phyloP scores from a whole-genome alignment of 2,888 invertebrate species.

The Anthrax anthrax region DNA sequence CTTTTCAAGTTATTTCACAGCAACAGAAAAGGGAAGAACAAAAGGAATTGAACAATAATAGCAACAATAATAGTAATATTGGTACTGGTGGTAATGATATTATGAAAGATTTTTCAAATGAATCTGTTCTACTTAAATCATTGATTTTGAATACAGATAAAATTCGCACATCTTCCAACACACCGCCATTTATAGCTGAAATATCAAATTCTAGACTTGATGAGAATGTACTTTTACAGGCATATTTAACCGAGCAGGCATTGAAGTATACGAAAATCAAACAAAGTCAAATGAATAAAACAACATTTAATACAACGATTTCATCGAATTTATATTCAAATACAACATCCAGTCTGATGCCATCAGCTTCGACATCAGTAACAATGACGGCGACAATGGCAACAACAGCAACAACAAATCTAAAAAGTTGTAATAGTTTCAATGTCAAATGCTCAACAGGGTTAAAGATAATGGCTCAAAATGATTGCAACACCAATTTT shows the following conservation, averaged over 20 bases:
- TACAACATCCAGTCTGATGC: too few species aligned
- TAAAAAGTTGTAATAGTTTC: too few species aligned
- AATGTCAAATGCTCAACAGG: too few species aligned
- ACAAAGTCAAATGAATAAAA: slow-evolving; percentile 40
- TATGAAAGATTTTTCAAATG: slow-evolving; percentile 18
- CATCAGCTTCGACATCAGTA: too few species aligned
- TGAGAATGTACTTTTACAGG: slow-evolving; percentile 53
- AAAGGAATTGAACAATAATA: too few species aligned
- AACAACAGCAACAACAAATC: too few species aligned
- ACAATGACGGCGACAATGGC: too few species aligned
- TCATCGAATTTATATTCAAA: too few species aligned
- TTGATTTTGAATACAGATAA: slow-evolving; percentile 32
- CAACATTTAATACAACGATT: too few species aligned
- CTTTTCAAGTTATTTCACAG: slow-evolving; percentile 7
- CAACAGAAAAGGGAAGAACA: slow-evolving; percentile 1
- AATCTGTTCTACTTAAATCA: slow-evolving; percentile 28
- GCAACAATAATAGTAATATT: slow-evolving; percentile 19
- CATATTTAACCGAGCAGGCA: slow-evolving; percentile 57
- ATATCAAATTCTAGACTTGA: slow-evolving; percentile 22
- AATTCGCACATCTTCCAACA: slow-evolving; percentile 18
- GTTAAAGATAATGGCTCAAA: too few species aligned
- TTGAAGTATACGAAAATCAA: slow-evolving; percentile 56
- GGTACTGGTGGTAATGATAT: slow-evolving; percentile 28
- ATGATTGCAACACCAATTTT: too few species aligned
- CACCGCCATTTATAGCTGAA: slow-evolving; percentile 11